Percentiles rank a stretch among this genome's conserved stretches.
phyloP scores from a whole-genome alignment of 2,888 invertebrate species.

The Pyrochroa serraticornis region DNA sequence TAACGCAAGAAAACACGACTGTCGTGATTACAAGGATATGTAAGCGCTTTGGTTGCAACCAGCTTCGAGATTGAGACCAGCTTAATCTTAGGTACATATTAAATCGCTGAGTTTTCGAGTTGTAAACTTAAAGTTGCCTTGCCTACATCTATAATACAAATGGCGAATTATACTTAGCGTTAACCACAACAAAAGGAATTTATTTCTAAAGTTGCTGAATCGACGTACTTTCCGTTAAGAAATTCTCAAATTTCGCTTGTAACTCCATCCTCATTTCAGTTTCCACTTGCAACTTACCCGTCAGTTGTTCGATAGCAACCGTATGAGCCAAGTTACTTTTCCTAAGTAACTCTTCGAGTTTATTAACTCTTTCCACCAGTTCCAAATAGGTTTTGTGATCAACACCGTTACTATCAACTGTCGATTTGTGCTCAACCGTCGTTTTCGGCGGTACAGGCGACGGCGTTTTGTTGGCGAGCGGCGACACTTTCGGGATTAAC shows the following conservation, averaged over 20 bases:
- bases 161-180: constrained; percentile 20
- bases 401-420: constrained; percentile 21
- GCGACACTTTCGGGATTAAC: constrained; percentile 16
- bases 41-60: not conserved
- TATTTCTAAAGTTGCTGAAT: constrained; percentile 22
- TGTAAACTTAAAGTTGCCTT: constrained; percentile 7
- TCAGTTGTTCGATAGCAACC: constrained; percentile 69
- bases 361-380: constrained; percentile 58
- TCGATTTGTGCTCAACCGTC: constrained; percentile 1
- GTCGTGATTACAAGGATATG: no score
- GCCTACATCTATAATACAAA: constrained; percentile 11
- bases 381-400: constrained; percentile 50
- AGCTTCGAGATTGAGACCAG: constrained; percentile 8
- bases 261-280: constrained; percentile 67
- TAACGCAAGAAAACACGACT: no score
- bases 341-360: constrained; percentile 65
- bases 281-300: constrained; percentile 66
- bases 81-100: not conserved
- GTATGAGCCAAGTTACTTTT: constrained; percentile 65
- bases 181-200: constrained; percentile 9
- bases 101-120: constrained; percentile 21
- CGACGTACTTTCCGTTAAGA: constrained; percentile 7
- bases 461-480: constrained; percentile 17
- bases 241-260: constrained; percentile 71
- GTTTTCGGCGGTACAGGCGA: constrained; percentile 16